Conservation (phyloP, 2,113 vertebrate genomes). For the Megaceryle torquata region DNA sequence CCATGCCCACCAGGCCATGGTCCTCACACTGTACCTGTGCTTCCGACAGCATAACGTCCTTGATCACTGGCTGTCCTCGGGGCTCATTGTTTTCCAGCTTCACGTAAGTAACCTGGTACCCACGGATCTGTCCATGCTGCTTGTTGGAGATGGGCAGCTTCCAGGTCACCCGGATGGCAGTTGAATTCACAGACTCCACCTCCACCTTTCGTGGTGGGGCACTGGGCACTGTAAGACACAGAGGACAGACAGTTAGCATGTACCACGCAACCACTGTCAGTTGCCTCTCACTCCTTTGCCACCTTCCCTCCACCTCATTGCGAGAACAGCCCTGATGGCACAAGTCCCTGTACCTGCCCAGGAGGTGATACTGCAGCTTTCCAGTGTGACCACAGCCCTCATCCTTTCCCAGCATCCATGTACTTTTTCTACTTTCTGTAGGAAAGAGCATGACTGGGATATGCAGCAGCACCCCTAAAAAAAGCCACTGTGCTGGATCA, state of each 20-base stretch:
- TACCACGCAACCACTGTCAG: neutral
- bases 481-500: neutral
- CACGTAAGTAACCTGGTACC: slow-evolving; percentile 94
- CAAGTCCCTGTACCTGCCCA: neutral
- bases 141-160: slow-evolving; percentile 87
- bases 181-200: slow-evolving; percentile 89
- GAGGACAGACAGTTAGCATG: neutral
- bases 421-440: neutral
- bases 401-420: neutral
- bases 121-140: slow-evolving; percentile 91
- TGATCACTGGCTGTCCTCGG: slow-evolving; percentile 84
- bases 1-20: neutral
- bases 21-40: slow-evolving; percentile 82
- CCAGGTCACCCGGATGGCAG: slow-evolving; percentile 89
- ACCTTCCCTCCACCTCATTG: neutral
- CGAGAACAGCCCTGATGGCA: neutral
- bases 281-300: neutral
- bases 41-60: slow-evolving; percentile 87
- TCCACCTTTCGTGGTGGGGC: slow-evolving; percentile 93
- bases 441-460: neutral
- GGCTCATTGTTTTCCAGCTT: slow-evolving; percentile 88
- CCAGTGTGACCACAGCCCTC: neutral
- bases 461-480: neutral
- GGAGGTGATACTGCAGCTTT: neutral
- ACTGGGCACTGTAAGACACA: slow-evolving; percentile 85